A percentile compares a stretch with the other conserved stretches of the same genome.
Conservation (phyloP, 2,888 invertebrate species). For the Thelaira solivaga region DNA sequence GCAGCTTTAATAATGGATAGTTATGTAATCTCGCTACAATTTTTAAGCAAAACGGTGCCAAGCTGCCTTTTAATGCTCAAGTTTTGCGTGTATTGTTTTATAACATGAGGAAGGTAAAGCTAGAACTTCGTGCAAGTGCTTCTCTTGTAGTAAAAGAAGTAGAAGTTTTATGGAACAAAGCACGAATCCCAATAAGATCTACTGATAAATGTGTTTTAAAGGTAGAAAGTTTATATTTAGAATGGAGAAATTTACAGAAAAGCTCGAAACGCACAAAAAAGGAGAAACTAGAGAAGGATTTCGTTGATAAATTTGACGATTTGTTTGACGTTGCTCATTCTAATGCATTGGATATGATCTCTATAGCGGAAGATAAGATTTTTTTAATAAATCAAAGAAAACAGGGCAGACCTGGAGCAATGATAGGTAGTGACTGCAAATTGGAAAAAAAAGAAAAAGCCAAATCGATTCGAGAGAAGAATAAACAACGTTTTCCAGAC, state of each 20-base stretch:
- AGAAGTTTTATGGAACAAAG: too few relatives aligned
- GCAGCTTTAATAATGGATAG: not conserved
- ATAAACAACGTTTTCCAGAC: not conserved
- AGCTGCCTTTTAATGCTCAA: not conserved
- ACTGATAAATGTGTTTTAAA: too few relatives aligned
- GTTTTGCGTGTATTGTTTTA: not conserved
- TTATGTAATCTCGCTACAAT: not conserved
- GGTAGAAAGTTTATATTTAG: too few relatives aligned
- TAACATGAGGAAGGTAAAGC: not conserved
- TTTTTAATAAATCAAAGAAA: not conserved
- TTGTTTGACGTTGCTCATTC: too few relatives aligned
- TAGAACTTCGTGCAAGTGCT: not conserved
- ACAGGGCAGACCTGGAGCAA: not conserved
- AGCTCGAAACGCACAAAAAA: too few relatives aligned
- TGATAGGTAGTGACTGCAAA: not conserved
- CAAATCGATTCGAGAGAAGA: constrained; percentile 1
- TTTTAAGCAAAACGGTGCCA: not conserved
- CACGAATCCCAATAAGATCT: too few relatives aligned
- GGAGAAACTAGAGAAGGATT: too few relatives aligned
- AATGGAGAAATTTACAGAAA: too few relatives aligned
- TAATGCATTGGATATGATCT: not conserved
- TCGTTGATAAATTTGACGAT: too few relatives aligned
- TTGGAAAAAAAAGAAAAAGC: not conserved
- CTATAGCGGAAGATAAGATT: not conserved
- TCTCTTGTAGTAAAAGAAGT: too few relatives aligned